Conservation (phyloP, 2,888 invertebrate genomes). For the Hermodice carunculata region DNA sequence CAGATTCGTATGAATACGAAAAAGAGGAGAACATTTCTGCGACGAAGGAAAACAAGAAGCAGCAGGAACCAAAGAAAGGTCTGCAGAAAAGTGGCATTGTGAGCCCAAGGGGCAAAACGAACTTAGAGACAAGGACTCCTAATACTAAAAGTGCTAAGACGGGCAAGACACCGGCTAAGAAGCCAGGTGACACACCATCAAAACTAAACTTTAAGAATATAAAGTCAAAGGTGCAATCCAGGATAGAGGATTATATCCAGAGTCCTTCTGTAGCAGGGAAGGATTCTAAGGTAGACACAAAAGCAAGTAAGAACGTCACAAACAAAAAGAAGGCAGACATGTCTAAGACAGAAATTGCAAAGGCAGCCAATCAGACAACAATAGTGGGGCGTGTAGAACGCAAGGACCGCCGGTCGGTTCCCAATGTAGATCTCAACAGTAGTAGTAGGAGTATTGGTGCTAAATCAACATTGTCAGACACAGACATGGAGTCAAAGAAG, state of each 20-base stretch:
- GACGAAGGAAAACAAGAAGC: constrained; percentile 32
- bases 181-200: neutral
- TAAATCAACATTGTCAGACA: neutral
- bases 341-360: constrained; percentile 20
- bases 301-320: neutral
- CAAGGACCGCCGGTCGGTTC: too few species aligned
- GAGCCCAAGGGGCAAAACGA: constrained; percentile 31
- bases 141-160: neutral
- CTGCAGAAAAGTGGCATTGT: constrained; percentile 28
- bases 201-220: too few species aligned
- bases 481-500: constrained; percentile 52
- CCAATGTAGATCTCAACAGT: constrained; percentile 4
- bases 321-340: constrained; percentile 28
- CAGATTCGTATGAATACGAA: too few species aligned
- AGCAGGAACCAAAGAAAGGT: constrained; percentile 26
- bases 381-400: constrained; percentile 4
- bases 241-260: too few species aligned
- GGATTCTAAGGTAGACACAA: neutral
- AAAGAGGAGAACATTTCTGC: constrained; percentile 12
- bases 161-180: constrained; percentile 1
- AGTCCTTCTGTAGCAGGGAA: too few species aligned
- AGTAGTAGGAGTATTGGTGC: constrained; percentile 5
- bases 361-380: neutral
- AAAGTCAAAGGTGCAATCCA: too few species aligned
- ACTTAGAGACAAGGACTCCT: neutral